Percentiles rank a stretch among this genome's conserved stretches.
Evolutionary conservation across 2,113 vertebrate genomes (phyloP).

Genomic region (Anguilla rostrata): DNA sequence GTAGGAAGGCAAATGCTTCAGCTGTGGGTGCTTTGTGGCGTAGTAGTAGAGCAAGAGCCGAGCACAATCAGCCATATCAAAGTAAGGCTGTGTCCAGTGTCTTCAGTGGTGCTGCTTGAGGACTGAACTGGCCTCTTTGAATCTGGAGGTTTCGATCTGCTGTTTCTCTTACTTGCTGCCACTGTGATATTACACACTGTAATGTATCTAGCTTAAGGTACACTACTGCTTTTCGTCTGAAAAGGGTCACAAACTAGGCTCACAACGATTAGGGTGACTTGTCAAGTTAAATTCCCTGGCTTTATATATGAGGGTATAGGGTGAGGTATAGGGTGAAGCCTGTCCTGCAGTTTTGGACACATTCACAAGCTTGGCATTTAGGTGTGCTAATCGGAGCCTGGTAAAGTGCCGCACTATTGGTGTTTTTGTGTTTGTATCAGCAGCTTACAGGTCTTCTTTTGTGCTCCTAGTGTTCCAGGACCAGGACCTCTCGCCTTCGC

Average conservation of each 20-base stretch:
- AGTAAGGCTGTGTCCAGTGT: background rate
- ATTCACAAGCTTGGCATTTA: background rate
- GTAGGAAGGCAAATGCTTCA: background rate
- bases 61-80: too few relatives aligned
- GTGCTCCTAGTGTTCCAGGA: constrained; percentile 49
- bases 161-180: background rate
- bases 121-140: background rate
- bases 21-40: background rate
- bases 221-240: constrained; percentile 22
- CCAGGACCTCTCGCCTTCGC: constrained; percentile 51
- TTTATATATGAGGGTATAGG: too few relatives aligned
- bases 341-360: background rate
- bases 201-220: too few relatives aligned
- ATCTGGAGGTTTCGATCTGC: background rate
- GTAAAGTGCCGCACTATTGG: background rate
- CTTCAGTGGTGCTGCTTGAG: background rate
- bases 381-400: background rate
- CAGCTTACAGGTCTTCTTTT: background rate
- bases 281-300: background rate
- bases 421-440: background rate
- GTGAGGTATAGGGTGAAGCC: too few relatives aligned
- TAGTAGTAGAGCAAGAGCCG: background rate
- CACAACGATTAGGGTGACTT: background rate
- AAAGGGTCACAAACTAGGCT: background rate
- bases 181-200: background rate